phyloP scores from a whole-genome alignment of 2,797 vertebrate genomes.

The Spea hammondii region DNA sequence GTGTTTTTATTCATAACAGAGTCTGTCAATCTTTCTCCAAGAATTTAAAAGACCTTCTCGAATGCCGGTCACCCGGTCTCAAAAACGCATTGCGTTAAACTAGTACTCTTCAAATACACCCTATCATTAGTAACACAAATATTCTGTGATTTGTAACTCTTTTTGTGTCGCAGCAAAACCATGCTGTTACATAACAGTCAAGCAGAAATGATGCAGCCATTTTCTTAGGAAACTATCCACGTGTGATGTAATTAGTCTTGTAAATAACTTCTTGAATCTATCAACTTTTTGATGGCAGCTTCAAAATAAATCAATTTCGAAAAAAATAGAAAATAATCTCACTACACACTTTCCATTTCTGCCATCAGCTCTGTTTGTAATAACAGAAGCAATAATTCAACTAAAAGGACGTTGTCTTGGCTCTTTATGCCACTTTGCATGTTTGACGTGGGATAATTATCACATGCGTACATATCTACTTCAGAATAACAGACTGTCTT shows the following conservation, averaged over 20 bases:
- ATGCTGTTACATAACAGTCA: too few species aligned
- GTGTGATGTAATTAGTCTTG: too few species aligned
- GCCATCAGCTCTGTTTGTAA: background rate
- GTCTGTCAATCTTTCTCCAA: slow-evolving; percentile 24
- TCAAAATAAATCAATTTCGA: too few species aligned
- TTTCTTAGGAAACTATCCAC: too few species aligned
- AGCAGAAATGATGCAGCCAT: too few species aligned
- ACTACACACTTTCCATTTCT: background rate
- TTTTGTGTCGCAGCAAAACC: too few species aligned
- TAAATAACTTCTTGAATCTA: too few species aligned
- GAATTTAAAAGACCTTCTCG: background rate
- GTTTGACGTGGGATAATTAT: slow-evolving; percentile 11
- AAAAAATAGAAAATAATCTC: slow-evolving; percentile 1
- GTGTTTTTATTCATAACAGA: slow-evolving; percentile 61
- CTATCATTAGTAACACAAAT: background rate
- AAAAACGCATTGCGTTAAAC: background rate
- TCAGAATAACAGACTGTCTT: slow-evolving; percentile 8
- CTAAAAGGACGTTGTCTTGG: background rate
- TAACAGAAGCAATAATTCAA: background rate
- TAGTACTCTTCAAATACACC: slow-evolving; percentile 10
- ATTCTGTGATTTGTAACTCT: background rate
- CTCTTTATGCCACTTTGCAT: background rate
- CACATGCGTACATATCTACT: background rate
- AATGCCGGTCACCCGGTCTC: background rate
- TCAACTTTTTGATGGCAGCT: too few species aligned